Evolutionary conservation across 2,888 invertebrate genomes (phyloP), one percentile per base, ranked within the genome.

Genomic region (Apamea anceps): DNA sequence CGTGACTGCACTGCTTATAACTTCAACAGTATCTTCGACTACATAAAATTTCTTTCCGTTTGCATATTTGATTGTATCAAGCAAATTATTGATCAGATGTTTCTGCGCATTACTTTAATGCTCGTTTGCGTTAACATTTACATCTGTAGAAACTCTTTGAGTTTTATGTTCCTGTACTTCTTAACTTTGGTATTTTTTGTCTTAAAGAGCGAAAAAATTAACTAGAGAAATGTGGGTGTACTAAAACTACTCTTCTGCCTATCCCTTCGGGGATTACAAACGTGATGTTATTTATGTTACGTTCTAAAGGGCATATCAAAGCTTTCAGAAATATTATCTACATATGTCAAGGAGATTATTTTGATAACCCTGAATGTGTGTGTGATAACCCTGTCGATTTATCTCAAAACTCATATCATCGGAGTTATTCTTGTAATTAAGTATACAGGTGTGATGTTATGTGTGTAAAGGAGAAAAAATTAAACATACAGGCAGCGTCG

Each of bases 1-100:
- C 96, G 96, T 96, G 96, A 96, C 96, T 95, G 90, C 93, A 93
- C 90, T 92, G 89, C 90, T 88, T 88, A 87, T 84, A 72, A 84
- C 85, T 80, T 86, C 72, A 82, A 87, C 90, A 86, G 89, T 88
- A 90, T 88, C 76, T 84, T 73, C 66, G 66, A 75, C 80, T 87
- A 82, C 75, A 84, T 87, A 83, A 54, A 81, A 85, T 82, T 85
- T 82, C 75, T 78, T 80, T 88, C 71, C 68, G 86, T 87, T 81
- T 86, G 86, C 80, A 81, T 81, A 84, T 89, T 87, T 82, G 90
- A 88, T 89, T 88, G 83, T 89, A 87, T 88, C 82, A 51, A 65
- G 60, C 74, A 78, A 82, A 88, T 85, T 86, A 87, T 89, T 85
- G 81, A 87, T 85, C 77, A n/a, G 75, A 81, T 80, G 79, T 75